A percentile compares a stretch with the other conserved stretches of the same genome.
phyloP scores from a whole-genome alignment of 1,140 invertebrate species.

The Temnothorax longispinosus region DNA sequence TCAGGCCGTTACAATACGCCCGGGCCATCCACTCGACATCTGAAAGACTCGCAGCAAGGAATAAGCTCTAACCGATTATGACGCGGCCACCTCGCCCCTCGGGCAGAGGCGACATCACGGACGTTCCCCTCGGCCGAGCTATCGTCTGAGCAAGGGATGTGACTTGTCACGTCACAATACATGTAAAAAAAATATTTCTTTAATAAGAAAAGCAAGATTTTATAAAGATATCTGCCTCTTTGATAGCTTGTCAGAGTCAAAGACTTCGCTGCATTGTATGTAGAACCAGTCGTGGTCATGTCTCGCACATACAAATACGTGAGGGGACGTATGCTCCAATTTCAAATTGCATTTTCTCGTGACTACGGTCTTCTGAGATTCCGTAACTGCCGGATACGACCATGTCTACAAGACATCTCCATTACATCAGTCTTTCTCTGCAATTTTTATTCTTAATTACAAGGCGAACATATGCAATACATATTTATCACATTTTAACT shows the following conservation, averaged over 20 bases:
- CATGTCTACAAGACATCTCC: slow-evolving; percentile 88
- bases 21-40: too few relatives aligned
- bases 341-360: slow-evolving; percentile 86
- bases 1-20: too few relatives aligned
- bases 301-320: slow-evolving; percentile 86
- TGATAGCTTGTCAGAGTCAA: slow-evolving; percentile 84
- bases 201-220: not conserved
- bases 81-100: too few relatives aligned
- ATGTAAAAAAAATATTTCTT: not conserved
- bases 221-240: slow-evolving; percentile 81
- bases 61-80: too few relatives aligned
- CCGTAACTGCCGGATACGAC: slow-evolving; percentile 87
- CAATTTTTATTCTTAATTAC: slow-evolving; percentile 68
- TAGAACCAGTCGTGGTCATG: slow-evolving; percentile 87
- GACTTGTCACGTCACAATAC: too few relatives aligned
- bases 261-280: slow-evolving; percentile 85
- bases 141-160: too few relatives aligned
- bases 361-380: slow-evolving; percentile 84
- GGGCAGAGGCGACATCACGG: too few relatives aligned
- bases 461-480: slow-evolving; percentile 11
- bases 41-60: too few relatives aligned
- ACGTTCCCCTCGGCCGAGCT: too few relatives aligned
- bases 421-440: slow-evolving; percentile 88
- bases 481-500: slow-evolving; percentile 5
- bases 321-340: slow-evolving; percentile 79